phyloP scores from a whole-genome alignment of 1,140 invertebrate genomes.

The Temnothorax curvispinosus region DNA sequence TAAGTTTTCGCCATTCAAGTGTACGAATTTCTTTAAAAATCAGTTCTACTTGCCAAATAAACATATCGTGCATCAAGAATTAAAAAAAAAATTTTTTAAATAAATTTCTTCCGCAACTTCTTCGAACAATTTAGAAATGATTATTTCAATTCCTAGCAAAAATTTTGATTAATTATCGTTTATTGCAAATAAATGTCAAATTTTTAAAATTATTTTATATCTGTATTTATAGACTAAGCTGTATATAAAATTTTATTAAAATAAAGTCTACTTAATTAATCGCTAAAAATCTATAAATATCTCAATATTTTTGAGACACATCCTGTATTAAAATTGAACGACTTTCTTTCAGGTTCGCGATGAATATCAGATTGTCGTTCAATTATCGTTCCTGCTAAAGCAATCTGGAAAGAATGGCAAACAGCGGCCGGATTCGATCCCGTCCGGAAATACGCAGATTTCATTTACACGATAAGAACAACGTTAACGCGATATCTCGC shows the following conservation, averaged over 20 bases:
- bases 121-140: background rate
- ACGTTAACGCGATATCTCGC: constrained; percentile 31
- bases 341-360: background rate
- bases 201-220: background rate
- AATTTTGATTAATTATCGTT: background rate
- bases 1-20: background rate
- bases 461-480: constrained; percentile 26
- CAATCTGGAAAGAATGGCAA: constrained; percentile 28
- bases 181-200: background rate
- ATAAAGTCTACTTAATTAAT: background rate
- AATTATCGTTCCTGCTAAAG: constrained; percentile 36
- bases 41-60: background rate
- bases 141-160: background rate
- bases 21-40: background rate
- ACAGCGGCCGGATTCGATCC: constrained; percentile 1
- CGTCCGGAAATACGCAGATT: constrained; percentile 20
- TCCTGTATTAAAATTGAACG: background rate
- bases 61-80: background rate
- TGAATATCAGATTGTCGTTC: constrained; percentile 22
- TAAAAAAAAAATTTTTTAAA: background rate
- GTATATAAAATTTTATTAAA: background rate
- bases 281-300: background rate
- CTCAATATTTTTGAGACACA: background rate
- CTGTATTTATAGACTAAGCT: background rate
- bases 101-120: background rate